Evolutionary conservation across 2,797 vertebrate genomes (phyloP), one percentile per base, ranked within the genome.

Genomic region (Diplodus sargus): DNA sequence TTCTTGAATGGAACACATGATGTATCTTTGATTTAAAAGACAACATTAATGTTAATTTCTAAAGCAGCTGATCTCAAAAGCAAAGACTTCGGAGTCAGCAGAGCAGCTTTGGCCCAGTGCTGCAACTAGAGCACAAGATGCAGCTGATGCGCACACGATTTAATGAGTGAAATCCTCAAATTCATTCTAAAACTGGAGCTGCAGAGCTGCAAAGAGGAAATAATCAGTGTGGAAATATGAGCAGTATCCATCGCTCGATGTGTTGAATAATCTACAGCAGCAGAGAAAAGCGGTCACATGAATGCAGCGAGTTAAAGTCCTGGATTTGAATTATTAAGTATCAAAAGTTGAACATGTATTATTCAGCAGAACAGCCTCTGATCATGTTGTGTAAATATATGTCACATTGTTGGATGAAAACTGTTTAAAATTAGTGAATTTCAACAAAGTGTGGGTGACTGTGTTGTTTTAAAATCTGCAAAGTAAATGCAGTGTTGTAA

Each of bases 11-110:
- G 48, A 65, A 59, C 30, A 25, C 25, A 23, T 3, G 30, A 56
- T 72, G 57, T 60, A 34, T 68, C 63, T 62, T 34, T 52, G 45
- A 82, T 70, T 52, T 25, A 53, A 49, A 47, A 60, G 16, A 69
- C 28, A 22, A 79, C 0, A 25, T 0, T 30, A 11, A 4, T 48
- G 12, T 59, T 34, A 18, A 54, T 62, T 42, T 57, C 15, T 28
- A 20, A 47, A 62, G 48, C 64, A 42, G 47, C 39, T 22, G 13
- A 28, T 56, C 51, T 16, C 5, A 28, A 49, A n/a, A 49, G 47
- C 42, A 45, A 5, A 25, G 22, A 67, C 52, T 47, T 47, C 0
- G 30, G n/a, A 59, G 47, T 54, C 47, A 47, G 39, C 34, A 53
- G 17, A 57, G n/a, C 30, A 47, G 42, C 34, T 51, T 58, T 42